These are phyloP conservation scores for Heterocephalus glaber DNA, from an alignment of 2,113 vertebrate species.

Conservation along the genomic window DNA sequence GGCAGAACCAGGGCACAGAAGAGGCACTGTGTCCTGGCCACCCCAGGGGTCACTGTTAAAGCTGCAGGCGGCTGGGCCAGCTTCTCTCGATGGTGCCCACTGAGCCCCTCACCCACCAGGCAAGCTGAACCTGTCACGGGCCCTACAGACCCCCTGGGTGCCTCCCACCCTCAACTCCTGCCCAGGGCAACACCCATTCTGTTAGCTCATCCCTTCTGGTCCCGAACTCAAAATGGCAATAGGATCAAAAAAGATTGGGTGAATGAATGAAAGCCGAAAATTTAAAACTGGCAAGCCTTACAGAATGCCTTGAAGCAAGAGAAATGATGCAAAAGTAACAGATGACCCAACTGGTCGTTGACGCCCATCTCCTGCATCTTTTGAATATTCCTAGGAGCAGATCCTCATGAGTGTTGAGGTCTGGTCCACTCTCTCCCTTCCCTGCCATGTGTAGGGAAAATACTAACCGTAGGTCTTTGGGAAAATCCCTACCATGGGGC, in stretches of 20 bases:
- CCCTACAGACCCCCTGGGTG: neutral
- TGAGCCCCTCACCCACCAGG: neutral
- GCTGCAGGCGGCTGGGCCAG: accelerated
- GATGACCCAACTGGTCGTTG: neutral
- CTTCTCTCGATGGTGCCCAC: too few relatives aligned
- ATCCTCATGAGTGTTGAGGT: neutral
- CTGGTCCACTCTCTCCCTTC: constrained; percentile 28
- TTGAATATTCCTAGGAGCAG: neutral
- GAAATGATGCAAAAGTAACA: neutral
- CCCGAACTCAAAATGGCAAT: neutral
- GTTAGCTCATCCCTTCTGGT: neutral
- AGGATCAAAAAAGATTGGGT: accelerated
- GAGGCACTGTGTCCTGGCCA: accelerated
- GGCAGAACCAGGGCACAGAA: accelerated
- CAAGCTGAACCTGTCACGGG: neutral
- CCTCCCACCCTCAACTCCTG: neutral
- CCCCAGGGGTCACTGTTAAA: neutral
- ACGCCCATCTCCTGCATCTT: neutral
- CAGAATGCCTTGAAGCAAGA: neutral
- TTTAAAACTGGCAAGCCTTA: neutral
- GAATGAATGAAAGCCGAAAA: neutral
- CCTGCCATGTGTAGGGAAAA: constrained; percentile 22
- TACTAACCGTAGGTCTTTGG: neutral
- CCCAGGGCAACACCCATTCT: too few relatives aligned
- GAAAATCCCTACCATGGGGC: neutral